phyloP scores from a whole-genome alignment of 2,888 invertebrate species.

The Parnassius glacialis region DNA sequence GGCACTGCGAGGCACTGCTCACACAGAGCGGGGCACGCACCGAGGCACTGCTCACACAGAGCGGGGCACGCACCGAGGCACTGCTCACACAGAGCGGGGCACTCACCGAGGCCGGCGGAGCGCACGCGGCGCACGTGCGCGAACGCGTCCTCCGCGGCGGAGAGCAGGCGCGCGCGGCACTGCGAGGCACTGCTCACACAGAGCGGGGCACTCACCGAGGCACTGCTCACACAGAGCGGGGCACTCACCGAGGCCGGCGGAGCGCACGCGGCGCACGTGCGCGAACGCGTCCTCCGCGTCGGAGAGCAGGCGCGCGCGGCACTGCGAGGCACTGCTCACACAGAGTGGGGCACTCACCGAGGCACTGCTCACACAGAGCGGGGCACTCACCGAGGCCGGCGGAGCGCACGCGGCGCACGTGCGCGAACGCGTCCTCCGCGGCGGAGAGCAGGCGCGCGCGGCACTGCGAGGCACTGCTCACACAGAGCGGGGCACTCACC shows the following conservation, averaged over 20 bases:
- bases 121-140: slow-evolving; percentile 95
- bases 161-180: slow-evolving; percentile 92
- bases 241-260: slow-evolving; percentile 54
- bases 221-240: slow-evolving; percentile 23
- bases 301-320: slow-evolving; percentile 92
- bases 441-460: slow-evolving; percentile 94
- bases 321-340: too few species aligned
- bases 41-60: slow-evolving; percentile 43
- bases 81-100: neutral
- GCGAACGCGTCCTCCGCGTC: slow-evolving; percentile 99
- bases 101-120: slow-evolving; percentile 55
- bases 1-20: too few species aligned
- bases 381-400: slow-evolving; percentile 52
- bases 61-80: slow-evolving; percentile 48
- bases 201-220: slow-evolving; percentile 45
- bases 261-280: slow-evolving; percentile 91
- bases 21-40: slow-evolving; percentile 34
- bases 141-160: slow-evolving; percentile 98
- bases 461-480: too few species aligned
- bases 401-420: slow-evolving; percentile 90
- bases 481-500: slow-evolving; percentile 41
- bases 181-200: too few species aligned
- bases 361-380: slow-evolving; percentile 31
- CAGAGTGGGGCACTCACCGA: slow-evolving; percentile 43
- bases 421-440: slow-evolving; percentile 98